Evolutionary conservation across 2,797 vertebrate species (phyloP).

Genomic region (Acanthis flammea): DNA sequence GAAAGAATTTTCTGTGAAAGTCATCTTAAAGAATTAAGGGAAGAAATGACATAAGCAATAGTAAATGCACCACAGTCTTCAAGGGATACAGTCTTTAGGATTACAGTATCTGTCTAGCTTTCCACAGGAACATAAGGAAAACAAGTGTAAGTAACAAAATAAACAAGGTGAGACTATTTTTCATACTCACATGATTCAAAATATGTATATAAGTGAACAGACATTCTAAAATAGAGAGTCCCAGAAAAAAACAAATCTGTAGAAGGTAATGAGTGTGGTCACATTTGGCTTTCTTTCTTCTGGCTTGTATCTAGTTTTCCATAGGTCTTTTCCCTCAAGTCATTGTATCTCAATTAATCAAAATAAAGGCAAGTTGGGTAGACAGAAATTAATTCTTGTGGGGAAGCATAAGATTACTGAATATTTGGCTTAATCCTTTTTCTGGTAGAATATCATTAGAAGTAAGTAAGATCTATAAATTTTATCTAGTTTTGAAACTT

Average conservation of each 20-base stretch:
- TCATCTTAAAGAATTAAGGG: neutral
- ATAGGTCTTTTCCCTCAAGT: neutral
- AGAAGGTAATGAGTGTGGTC: neutral
- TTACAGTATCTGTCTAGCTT: neutral
- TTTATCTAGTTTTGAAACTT: neutral
- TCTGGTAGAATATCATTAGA: neutral
- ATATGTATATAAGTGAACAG: neutral
- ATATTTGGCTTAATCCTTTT: neutral
- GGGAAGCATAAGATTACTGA: neutral
- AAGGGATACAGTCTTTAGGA: neutral
- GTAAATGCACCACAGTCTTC: neutral
- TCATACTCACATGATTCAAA: neutral
- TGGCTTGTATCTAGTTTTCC: neutral
- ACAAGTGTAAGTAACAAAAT: neutral
- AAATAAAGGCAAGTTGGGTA: neutral
- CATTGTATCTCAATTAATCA: neutral
- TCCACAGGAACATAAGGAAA: neutral
- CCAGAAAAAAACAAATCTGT: neutral
- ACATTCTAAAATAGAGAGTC: neutral
- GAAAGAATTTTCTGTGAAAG: neutral
- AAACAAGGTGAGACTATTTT: neutral
- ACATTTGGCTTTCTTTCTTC: neutral
- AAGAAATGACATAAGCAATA: neutral
- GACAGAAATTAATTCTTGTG: neutral
- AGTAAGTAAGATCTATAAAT: neutral